Evolutionary conservation across 2,113 vertebrate species (phyloP).

Genomic region (Marmota monax): DNA sequence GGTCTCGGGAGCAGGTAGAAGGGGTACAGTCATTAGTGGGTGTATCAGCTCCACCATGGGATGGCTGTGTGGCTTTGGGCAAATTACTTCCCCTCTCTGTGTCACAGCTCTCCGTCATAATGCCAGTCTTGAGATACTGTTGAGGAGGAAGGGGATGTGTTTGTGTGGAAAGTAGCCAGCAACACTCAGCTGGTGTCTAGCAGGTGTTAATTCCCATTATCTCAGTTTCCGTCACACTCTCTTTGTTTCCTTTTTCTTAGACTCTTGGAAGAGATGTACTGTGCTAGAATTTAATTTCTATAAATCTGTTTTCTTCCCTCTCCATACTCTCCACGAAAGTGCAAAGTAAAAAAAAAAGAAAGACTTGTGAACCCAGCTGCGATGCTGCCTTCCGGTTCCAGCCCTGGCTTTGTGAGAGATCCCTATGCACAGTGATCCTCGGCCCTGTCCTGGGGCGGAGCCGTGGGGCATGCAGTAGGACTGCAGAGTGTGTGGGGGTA

Average conservation of each 20-base stretch:
- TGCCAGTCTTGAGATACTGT: neutral
- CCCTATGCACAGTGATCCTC: too few relatives aligned
- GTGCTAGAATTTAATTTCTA: neutral
- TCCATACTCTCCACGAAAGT: neutral
- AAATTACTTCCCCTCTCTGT: neutral
- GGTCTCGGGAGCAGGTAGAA: neutral
- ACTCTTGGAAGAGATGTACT: neutral
- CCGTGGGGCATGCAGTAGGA: neutral
- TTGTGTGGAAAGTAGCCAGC: neutral
- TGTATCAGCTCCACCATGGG: neutral
- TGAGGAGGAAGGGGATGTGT: too few relatives aligned
- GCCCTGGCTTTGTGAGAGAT: neutral
- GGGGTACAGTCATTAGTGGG: fast-evolving
- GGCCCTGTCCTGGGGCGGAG: neutral
- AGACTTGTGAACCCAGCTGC: fast-evolving
- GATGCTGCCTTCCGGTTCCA: neutral
- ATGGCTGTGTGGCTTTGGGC: neutral
- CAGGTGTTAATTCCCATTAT: neutral
- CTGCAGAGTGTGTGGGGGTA: fast-evolving
- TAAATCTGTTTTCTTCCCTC: neutral
- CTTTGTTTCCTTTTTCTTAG: neutral
- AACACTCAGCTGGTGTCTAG: neutral
- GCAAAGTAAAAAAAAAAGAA: neutral
- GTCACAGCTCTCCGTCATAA: neutral
- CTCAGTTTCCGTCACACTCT: neutral